phyloP scores from a whole-genome alignment of 2,113 vertebrate genomes.

The Riparia riparia region DNA sequence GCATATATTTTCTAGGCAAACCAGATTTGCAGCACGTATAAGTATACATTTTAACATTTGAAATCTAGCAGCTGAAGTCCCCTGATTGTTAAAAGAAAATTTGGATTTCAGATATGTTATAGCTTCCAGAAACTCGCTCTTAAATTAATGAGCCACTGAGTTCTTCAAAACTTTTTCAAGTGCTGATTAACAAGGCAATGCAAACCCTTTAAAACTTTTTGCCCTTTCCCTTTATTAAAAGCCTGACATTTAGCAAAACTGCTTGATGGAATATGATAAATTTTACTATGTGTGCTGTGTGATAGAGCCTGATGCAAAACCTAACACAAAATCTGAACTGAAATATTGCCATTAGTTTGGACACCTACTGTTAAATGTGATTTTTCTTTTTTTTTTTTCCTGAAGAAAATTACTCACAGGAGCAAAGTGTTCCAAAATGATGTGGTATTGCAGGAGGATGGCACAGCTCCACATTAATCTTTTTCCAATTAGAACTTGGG shows the following conservation, averaged over 20 bases:
- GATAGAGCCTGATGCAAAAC: constrained; percentile 72
- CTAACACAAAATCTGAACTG: constrained; percentile 66
- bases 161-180: constrained; percentile 65
- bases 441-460: constrained; percentile 55
- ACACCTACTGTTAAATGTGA: constrained; percentile 64
- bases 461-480: constrained; percentile 71
- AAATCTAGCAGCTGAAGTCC: constrained; percentile 1
- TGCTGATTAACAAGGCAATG: constrained; percentile 72
- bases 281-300: constrained; percentile 62
- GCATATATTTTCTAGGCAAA: constrained; percentile 11
- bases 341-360: constrained; percentile 70
- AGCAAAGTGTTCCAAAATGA: constrained; percentile 55
- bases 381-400: neutral
- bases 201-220: constrained; percentile 76
- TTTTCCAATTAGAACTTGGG: constrained; percentile 73
- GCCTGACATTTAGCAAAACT: constrained; percentile 80
- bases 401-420: constrained; percentile 65
- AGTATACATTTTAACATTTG: constrained; percentile 20
- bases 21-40: neutral
- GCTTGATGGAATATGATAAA: constrained; percentile 75
- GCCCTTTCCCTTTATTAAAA: constrained; percentile 82
- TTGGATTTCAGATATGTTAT: constrained; percentile 26
- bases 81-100: constrained; percentile 23
- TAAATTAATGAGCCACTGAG: constrained; percentile 61
- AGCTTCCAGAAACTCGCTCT: constrained; percentile 35